phyloP scores from a whole-genome alignment of 1,140 invertebrate genomes.

The Euura saliciscinereae region DNA sequence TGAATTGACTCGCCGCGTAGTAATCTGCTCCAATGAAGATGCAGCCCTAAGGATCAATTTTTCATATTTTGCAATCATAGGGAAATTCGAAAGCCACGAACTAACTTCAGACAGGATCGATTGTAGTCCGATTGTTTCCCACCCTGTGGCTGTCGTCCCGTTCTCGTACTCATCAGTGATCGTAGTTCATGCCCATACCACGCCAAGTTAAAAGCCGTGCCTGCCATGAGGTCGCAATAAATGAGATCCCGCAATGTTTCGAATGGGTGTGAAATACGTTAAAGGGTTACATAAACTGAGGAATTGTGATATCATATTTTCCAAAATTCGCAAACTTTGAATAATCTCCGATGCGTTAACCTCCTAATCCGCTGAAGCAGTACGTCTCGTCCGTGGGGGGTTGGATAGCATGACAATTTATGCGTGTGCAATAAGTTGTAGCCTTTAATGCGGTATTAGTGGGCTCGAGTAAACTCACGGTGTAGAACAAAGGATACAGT shows the following conservation, averaged over 20 bases:
- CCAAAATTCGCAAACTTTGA: neutral
- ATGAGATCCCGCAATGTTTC: neutral
- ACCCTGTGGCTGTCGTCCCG: no score
- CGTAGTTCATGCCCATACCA: neutral
- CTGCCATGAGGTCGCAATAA: constrained; percentile 29
- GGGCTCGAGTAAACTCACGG: neutral
- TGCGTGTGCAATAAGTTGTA: constrained; percentile 3
- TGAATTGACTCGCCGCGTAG: no score
- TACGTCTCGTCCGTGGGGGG: neutral
- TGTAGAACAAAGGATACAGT: neutral
- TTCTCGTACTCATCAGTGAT: no score
- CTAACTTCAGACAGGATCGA: no score
- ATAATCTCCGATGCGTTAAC: neutral
- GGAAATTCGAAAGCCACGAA: no score
- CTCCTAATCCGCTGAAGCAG: neutral
- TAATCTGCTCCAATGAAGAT: no score
- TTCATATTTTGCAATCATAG: no score
- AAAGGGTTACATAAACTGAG: neutral
- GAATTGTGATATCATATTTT: neutral
- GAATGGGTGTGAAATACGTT: neutral
- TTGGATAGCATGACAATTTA: constrained; percentile 2
- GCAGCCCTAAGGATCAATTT: no score
- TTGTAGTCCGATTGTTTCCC: no score
- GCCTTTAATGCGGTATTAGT: neutral
- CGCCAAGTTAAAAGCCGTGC: neutral